These are phyloP conservation scores for Rhagium mordax DNA, from an alignment of 2,888 invertebrate genomes.

Conservation along the genomic window DNA sequence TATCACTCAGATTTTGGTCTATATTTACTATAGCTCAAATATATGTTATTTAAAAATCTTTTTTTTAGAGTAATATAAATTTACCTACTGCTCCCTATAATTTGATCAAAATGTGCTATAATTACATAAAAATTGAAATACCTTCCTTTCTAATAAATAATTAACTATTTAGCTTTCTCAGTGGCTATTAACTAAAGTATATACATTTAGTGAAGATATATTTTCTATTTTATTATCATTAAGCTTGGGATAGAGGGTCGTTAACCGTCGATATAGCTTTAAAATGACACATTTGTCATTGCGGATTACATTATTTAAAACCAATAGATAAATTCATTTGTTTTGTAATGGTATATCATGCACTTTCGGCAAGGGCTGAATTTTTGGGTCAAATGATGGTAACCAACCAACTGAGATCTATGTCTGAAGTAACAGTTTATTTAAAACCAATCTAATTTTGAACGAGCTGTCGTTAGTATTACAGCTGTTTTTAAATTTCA, in stretches of 20 bases:
- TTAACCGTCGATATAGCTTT: background rate
- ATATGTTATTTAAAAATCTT: slow-evolving; percentile 10
- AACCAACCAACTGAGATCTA: too few species aligned
- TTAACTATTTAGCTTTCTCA: background rate
- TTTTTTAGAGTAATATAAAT: slow-evolving; percentile 2
- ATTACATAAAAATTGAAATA: background rate
- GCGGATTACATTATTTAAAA: background rate
- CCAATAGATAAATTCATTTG: background rate
- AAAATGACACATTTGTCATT: background rate
- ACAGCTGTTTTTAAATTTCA: too few species aligned
- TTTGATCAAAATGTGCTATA: slow-evolving; percentile 1
- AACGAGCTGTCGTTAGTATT: too few species aligned
- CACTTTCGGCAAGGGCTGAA: too few species aligned
- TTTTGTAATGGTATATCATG: too few species aligned
- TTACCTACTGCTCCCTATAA: background rate
- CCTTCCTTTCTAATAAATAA: background rate
- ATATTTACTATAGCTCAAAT: background rate
- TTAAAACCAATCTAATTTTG: too few species aligned
- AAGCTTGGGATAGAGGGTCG: background rate
- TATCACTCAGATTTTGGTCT: background rate
- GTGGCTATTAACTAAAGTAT: background rate
- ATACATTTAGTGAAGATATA: background rate
- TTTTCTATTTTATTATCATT: background rate
- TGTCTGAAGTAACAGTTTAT: too few species aligned
- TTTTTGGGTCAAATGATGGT: too few species aligned